These are phyloP conservation scores for Pteropus alecto DNA, from an alignment of 2,113 vertebrate genomes.

Conservation along the genomic window DNA sequence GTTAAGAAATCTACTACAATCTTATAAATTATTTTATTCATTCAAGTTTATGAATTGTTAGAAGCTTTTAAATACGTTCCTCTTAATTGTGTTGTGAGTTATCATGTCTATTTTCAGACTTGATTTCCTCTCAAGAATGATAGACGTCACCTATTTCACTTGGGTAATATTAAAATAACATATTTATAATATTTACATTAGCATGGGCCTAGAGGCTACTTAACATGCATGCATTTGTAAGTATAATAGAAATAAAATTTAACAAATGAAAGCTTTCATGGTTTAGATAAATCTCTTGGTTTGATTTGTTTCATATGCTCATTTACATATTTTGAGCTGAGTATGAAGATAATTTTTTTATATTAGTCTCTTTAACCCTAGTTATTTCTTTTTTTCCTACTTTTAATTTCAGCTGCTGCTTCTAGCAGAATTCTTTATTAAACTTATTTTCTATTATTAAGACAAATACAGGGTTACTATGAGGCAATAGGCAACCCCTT, in stretches of 20 bases:
- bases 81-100: background rate
- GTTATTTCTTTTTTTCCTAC: background rate
- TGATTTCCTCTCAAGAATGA: background rate
- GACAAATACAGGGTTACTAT: background rate
- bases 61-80: background rate
- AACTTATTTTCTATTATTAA: background rate
- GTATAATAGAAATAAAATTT: background rate
- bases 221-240: background rate
- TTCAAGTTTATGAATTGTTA: background rate
- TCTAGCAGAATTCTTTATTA: background rate
- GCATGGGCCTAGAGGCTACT: background rate
- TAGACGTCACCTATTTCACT: background rate
- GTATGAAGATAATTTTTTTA: background rate
- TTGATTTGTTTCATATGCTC: background rate
- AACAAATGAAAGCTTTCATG: background rate
- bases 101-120: background rate
- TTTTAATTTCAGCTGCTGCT: background rate
- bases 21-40: background rate
- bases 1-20: background rate
- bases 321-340: background rate
- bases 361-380: background rate
- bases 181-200: background rate
- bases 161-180: background rate
- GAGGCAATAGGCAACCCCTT: rapidly evolving
- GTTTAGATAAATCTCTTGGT: background rate